Evolutionary conservation across 2,797 vertebrate species (phyloP), one percentile per base, ranked within the genome.

Genomic region (Cuculus canorus): DNA sequence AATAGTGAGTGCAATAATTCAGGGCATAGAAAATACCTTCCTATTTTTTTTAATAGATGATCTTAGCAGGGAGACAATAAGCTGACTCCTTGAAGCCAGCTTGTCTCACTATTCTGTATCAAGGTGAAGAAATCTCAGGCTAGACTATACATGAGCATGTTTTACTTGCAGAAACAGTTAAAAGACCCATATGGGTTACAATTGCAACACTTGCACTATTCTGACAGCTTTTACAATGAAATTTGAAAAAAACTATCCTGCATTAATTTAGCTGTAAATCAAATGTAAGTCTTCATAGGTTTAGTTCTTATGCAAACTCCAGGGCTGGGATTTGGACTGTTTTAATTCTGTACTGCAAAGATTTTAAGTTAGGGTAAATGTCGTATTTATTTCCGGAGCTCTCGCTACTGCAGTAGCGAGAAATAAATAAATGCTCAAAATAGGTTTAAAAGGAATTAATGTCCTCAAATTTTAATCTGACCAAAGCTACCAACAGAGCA

Each of bases 261-360:
- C 22, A 79, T 94, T 83, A 91, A 77, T 79, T 95, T 94, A 81
- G 18, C n/a, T 95, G 54, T 71, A 92, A 81, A 76, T 96, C 39
- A 69, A 14, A 19, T 71, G 22, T 66, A 86, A 53, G 4, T 82
- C 35, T 84, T 91, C 14, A 70, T 19, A 54, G 23, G 33, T 92
- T 39, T 70, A 59, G 37, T 90, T 90, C 22, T 77, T 82, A 47
- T 45, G 53, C 47, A 81, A 13, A 10, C 22, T 77, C 19, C 41
- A 60, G 27, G 17, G 5, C 15, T 82, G 64, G 28, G 22, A 72
- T 82, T 79, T 82, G 41, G 11, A 41, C 64, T 85, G 22, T 80
- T 95, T 90, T 69, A 88, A 50, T 86, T 11, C 27, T 59, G 13
- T 59, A 16, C 24, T 72, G 47, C 30, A 63, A 79, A 32, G 4